Base-by-base conservation (phyloP, 2,113 vertebrate genomes). In the Thryonomys swinderianus region DNA sequence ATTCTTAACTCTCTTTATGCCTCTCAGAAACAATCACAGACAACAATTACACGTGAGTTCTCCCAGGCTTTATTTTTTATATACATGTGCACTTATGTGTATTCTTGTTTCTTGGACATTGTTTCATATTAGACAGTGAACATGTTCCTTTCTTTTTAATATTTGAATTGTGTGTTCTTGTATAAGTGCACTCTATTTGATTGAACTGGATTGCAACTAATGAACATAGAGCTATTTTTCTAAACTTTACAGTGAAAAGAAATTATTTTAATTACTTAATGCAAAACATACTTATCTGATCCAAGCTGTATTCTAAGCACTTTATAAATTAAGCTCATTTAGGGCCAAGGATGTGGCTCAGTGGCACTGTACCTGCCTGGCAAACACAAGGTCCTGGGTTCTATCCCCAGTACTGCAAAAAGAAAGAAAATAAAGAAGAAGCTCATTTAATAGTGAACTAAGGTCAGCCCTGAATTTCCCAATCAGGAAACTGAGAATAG, bases 221-320 rank as follows among this genome's bases (percentile, higher is more conserved):
- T 76, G 45, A 20, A 48, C 57, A 67, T 48, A 85, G 88, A n/a
- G 42, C 53, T 87, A 80, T 66, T 91, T 66, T 74, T 90, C 78
- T 42, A 69, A 62, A 76, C 48, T 91, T 95, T 61, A 78, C 64
- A 87, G 16, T 88, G 88, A 87, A 93, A 80, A 93, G 17, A 32
- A 90, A 61, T 82, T 92, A 76, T 87, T 93, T 92, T 84, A 69
- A 88, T 71, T 76, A 48, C 40, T 81, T 48, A 83, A 85, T 71
- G 92, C 42, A 91, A 91, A 91, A 79, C 80, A 73, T 51, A 80
- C 23, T 25, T 64, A 32, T 61, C 21, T 74, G 53, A 42, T 55
- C 78, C 30, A 66, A 48, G 12, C 34, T 61, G 40, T 80, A 18
- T 84, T 86, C 87, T 62, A 93, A 81, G 40, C 30, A 23, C 62